Evolutionary conservation across 2,888 invertebrate species (phyloP).

Genomic region (Atethmia centrago): DNA sequence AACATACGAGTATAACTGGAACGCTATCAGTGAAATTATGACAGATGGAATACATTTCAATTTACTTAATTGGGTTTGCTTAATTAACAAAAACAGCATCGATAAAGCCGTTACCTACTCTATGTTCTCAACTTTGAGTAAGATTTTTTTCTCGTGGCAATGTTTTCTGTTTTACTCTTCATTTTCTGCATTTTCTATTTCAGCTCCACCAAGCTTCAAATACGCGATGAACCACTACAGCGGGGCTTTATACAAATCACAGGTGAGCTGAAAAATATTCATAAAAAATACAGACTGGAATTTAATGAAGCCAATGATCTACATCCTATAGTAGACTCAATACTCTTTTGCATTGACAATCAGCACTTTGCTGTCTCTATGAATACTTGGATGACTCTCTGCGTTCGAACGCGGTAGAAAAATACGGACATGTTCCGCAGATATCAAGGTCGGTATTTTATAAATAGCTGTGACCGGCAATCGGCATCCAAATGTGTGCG

Average conservation of each 20-base stretch:
- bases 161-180: not conserved
- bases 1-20: too few species aligned
- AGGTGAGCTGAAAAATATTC: conserved; percentile 73
- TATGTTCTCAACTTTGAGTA: not conserved
- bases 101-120: too few species aligned
- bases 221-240: conserved; percentile 95
- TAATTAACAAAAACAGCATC: not conserved
- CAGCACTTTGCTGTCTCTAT: not conserved
- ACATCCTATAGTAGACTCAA: not conserved
- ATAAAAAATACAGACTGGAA: not conserved
- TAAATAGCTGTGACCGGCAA: too few species aligned
- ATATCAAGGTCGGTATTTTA: too few species aligned
- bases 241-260: conserved; percentile 94
- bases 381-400: too few species aligned
- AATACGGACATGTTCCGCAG: too few species aligned
- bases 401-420: too few species aligned
- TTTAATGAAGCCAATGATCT: not conserved
- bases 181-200: conserved; percentile 67
- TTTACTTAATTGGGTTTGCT: not conserved
- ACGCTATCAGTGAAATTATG: too few species aligned
- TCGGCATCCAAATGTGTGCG: too few species aligned
- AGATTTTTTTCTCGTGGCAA: not conserved
- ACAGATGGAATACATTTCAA: not conserved
- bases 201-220: conserved; percentile 97
- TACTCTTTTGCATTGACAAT: not conserved